Percentiles rank a stretch among this genome's conserved stretches.
These are phyloP conservation scores for Athene cunicularia DNA, from an alignment of 2,113 vertebrate genomes.

Conservation along the genomic window DNA sequence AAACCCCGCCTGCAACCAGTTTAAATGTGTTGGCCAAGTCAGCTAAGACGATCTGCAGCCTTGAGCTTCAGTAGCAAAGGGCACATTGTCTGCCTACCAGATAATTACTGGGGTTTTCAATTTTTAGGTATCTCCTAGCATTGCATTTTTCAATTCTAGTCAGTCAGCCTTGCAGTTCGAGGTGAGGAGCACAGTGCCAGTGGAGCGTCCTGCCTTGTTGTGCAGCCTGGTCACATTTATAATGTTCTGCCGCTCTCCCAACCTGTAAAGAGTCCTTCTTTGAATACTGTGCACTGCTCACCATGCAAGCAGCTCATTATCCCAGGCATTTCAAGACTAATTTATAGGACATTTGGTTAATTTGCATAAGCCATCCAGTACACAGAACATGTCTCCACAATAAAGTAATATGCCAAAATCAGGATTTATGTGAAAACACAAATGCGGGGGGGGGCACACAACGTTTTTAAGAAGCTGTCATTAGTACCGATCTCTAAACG, in stretches of 20 bases:
- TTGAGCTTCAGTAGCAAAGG: neutral
- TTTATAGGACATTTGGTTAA: slow-evolving; percentile 58
- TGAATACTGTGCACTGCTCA: neutral
- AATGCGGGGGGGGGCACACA: neutral
- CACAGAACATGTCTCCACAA: slow-evolving; percentile 55
- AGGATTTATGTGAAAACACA: slow-evolving; percentile 42
- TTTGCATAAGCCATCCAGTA: slow-evolving; percentile 62
- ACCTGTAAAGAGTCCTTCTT: neutral
- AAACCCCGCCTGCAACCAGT: neutral
- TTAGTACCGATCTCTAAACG: neutral
- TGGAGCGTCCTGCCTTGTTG: neutral
- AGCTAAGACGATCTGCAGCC: neutral
- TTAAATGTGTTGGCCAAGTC: neutral
- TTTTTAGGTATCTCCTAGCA: neutral
- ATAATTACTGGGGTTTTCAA: neutral
- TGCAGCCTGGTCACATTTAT: neutral
- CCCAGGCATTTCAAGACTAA: slow-evolving; percentile 54
- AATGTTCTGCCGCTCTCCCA: neutral
- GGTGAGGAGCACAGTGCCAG: neutral
- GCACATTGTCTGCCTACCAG: neutral
- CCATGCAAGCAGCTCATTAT: slow-evolving; percentile 17
- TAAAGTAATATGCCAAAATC: slow-evolving; percentile 32
- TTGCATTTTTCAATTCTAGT: neutral
- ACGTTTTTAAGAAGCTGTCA: slow-evolving; percentile 15
- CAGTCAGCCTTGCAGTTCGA: neutral